These are phyloP conservation scores for Trichogramma evanescens DNA, from an alignment of 2,888 invertebrate species.

Conservation along the genomic window DNA sequence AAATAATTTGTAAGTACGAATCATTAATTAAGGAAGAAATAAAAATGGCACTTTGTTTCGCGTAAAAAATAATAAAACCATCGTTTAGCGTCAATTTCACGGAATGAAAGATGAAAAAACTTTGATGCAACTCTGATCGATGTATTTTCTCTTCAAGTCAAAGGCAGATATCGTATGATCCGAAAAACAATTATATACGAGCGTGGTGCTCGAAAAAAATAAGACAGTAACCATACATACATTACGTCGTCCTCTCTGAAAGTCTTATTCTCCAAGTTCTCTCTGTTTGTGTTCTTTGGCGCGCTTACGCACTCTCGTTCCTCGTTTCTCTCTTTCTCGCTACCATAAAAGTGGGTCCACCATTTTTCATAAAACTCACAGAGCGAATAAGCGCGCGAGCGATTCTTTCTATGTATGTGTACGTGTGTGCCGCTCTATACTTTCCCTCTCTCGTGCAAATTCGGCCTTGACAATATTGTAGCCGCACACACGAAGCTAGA, in stretches of 20 bases:
- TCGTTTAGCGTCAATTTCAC: no score
- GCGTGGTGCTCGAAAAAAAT: neutral
- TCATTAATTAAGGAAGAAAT: no score
- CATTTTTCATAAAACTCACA: neutral
- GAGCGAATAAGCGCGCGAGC: neutral
- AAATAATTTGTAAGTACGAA: no score
- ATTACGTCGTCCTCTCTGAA: neutral
- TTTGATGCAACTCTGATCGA: no score
- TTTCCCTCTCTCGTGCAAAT: constrained; percentile 27
- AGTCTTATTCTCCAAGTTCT: neutral
- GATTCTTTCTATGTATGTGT: neutral
- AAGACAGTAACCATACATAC: neutral
- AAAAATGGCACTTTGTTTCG: no score
- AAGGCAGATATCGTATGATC: no score
- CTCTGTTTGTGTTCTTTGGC: neutral
- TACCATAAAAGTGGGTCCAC: neutral
- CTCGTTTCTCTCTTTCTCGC: constrained; percentile 3
- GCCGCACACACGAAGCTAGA: constrained; percentile 36
- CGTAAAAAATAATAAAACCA: no score
- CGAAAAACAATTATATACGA: no score
- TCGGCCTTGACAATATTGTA: constrained; percentile 48
- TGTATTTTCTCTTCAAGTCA: no score
- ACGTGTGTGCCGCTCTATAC: neutral
- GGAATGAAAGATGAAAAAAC: no score
- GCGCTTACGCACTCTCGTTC: neutral